Percentiles rank a stretch among this genome's conserved stretches.
Conservation (phyloP, 2,797 vertebrate species). For the Hoplostethus mediterraneus region DNA sequence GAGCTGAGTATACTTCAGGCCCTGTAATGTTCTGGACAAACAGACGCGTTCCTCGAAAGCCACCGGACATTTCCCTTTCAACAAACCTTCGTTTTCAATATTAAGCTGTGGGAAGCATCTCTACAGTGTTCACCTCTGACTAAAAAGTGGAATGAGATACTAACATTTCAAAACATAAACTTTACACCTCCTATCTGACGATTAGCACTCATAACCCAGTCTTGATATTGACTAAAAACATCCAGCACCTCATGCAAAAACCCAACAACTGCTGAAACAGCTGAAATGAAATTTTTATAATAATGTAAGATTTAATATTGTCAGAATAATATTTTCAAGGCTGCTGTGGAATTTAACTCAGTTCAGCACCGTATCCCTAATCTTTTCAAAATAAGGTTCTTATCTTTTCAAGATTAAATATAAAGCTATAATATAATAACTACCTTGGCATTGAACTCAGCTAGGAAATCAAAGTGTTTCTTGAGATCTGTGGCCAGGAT, state of each 20-base stretch:
- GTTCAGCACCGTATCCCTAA: background rate
- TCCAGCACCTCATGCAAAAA: background rate
- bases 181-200: background rate
- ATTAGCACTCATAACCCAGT: background rate
- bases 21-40: conserved; percentile 31
- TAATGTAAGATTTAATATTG: background rate
- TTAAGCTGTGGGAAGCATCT: conserved; percentile 9
- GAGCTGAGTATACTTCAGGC: conserved; percentile 33
- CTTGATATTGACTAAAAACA: background rate
- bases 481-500: conserved; percentile 98
- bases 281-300: background rate
- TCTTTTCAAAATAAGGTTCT: background rate
- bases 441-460: conserved; percentile 98
- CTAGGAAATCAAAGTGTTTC: conserved; percentile 98
- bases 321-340: conserved; percentile 2
- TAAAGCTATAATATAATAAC: background rate
- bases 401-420: background rate
- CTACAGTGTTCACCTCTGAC: background rate
- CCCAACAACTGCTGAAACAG: background rate
- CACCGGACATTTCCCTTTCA: conserved; percentile 14
- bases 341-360: background rate
- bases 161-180: background rate
- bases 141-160: background rate
- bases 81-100: background rate
- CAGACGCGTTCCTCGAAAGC: conserved; percentile 36